Base-by-base conservation (phyloP, 2,888 invertebrate genomes). In the Limnephilus lunatus region DNA sequence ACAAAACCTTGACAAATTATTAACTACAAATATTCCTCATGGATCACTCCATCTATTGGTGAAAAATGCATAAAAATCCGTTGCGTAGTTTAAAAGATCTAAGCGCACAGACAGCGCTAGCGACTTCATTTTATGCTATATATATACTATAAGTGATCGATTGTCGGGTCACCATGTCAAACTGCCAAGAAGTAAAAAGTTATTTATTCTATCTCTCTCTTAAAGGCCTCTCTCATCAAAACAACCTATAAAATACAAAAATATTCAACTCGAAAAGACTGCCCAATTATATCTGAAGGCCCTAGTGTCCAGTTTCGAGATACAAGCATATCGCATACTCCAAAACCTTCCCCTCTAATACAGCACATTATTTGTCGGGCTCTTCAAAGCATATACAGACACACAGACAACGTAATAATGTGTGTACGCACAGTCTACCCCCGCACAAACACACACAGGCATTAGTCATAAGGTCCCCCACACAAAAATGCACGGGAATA, bases 401-500 rank as follows among this genome's bases (percentile, higher is more conserved):
- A 48, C 12, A 68, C 15, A 31, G 53, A 4, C 14, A 19, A 32
- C 32, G 68, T 68, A 68, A 68, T 68, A 68, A 68, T 19, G 30
- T 31, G 88, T 31, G 53, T 53, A 32, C 68, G 53, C 68, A 32
- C 31, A 68, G 25, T n/a, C 88, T 82, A 88, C 53, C 68, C 68
- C 68, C 68, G 68, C 68, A 68, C 68, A 68, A 44, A 88, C 31
- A 88, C 88, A 88, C 88, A 88, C 53, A 88, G 15, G 31, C 31
- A 31, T 53, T 31, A 44, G 88, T 35, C 48, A 31, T 53, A 68
- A 53, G 30, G 25, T 32, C 88, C 88, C 88, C 88, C 14, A 30
- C 25, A 53, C 30, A 30, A 88, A 88, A 88, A 44, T 88, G 68
- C 68, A 53, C 32, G 44, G 30, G 88, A 88, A 88, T 88, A 88